Percentiles rank a stretch among this genome's conserved stretches.
These are phyloP conservation scores for Damaliscus lunatus DNA, from an alignment of 2,113 vertebrate species.

Conservation along the genomic window DNA sequence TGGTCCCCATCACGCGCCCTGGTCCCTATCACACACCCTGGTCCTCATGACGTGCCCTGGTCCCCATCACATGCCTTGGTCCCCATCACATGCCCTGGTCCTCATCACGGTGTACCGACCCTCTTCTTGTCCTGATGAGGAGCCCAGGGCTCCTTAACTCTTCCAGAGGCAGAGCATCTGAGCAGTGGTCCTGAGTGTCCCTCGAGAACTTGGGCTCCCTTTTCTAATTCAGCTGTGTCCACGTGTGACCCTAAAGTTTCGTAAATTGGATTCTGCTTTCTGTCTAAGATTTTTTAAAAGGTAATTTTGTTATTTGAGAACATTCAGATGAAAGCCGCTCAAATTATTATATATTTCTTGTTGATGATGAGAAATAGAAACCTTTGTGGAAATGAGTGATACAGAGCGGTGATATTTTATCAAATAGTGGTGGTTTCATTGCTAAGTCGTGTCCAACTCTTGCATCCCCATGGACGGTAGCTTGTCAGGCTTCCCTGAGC, in stretches of 20 bases:
- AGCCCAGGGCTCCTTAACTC: no score
- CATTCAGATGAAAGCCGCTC: neutral
- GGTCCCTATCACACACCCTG: rapidly evolving
- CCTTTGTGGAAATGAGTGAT: neutral
- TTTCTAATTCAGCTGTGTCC: neutral
- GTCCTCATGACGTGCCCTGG: rapidly evolving
- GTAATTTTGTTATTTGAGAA: neutral
- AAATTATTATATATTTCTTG: neutral
- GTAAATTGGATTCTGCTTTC: neutral
- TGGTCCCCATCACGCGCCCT: neutral
- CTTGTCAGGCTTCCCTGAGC: neutral
- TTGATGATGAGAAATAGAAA: neutral
- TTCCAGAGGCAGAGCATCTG: neutral
- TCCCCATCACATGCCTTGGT: rapidly evolving
- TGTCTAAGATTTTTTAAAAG: neutral
- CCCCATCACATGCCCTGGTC: rapidly evolving
- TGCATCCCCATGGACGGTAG: neutral
- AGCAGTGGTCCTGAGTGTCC: no score
- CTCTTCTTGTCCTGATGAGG: neutral
- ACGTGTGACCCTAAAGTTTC: neutral
- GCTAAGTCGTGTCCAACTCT: rapidly evolving
- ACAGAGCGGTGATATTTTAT: neutral
- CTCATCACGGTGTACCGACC: rapidly evolving
- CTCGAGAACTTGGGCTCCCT: neutral
- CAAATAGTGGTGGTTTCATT: rapidly evolving